A percentile compares a stretch with the other conserved stretches of the same genome.
Evolutionary conservation across 2,113 vertebrate genomes (phyloP).

Genomic region (Phrynosoma platyrhinos): DNA sequence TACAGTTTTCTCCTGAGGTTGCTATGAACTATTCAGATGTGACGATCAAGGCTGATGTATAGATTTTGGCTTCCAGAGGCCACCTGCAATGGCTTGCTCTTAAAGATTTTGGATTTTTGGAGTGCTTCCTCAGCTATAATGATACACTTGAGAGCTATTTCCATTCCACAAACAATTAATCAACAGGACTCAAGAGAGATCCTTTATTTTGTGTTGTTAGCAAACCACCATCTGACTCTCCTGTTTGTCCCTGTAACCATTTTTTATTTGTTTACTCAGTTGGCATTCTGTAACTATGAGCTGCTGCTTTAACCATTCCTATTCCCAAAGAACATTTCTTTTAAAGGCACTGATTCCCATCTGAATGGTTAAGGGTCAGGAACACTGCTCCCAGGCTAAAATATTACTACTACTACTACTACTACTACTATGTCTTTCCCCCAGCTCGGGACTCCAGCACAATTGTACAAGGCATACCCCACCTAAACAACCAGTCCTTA

Average conservation of each 20-base stretch:
- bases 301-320: background rate
- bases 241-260: background rate
- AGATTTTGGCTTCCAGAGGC: background rate
- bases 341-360: no score
- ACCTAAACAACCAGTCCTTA: no score
- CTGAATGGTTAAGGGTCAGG: no score
- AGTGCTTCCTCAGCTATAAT: background rate
- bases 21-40: no score
- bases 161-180: background rate
- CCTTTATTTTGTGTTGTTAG: background rate
- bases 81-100: background rate
- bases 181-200: background rate
- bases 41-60: background rate
- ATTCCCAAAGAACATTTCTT: no score
- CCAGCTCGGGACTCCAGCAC: no score
- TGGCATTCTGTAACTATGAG: background rate
- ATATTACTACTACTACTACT: no score
- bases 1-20: background rate
- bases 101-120: slow-evolving; percentile 12
- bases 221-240: background rate
- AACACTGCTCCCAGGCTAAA: no score
- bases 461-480: no score
- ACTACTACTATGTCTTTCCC: no score
- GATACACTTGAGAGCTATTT: background rate
- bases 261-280: no score